These are phyloP conservation scores for Empis stercorea DNA, from an alignment of 2,888 invertebrate species.

Conservation along the genomic window DNA sequence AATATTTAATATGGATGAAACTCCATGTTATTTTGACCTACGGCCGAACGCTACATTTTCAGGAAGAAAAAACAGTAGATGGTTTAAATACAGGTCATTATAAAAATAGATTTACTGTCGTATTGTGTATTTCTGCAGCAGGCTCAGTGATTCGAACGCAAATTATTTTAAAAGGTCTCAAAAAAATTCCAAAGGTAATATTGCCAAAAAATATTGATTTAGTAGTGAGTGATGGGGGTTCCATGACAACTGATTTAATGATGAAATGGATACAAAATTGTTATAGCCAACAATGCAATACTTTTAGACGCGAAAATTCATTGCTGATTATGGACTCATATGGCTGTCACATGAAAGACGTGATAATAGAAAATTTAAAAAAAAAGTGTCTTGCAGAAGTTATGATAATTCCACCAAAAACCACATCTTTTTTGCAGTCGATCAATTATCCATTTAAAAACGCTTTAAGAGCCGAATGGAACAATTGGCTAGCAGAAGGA, in stretches of 20 bases:
- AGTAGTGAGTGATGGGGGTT: not conserved
- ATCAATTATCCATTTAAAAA: slow-evolving; percentile 1
- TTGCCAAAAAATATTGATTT: slow-evolving; percentile 1
- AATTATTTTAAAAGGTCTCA: not conserved
- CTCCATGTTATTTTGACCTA: not conserved
- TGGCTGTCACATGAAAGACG: not conserved
- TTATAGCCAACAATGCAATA: too few relatives aligned
- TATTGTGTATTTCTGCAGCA: not conserved
- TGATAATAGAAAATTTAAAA: not conserved
- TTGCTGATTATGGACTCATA: not conserved
- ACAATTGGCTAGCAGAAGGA: not conserved
- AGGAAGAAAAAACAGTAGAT: not conserved
- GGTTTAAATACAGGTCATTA: not conserved
- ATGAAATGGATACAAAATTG: too few relatives aligned
- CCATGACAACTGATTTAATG: not conserved
- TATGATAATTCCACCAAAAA: not conserved
- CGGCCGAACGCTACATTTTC: not conserved
- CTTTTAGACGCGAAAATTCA: not conserved
- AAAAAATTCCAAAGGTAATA: not conserved
- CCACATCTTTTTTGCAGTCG: not conserved
- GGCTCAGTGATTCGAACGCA: not conserved
- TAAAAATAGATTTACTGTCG: not conserved
- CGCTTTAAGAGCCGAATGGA: not conserved
- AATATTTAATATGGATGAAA: not conserved
- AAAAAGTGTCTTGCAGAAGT: not conserved